Conservation (phyloP, 1,140 invertebrate genomes). For the Megalopta genalis region DNA sequence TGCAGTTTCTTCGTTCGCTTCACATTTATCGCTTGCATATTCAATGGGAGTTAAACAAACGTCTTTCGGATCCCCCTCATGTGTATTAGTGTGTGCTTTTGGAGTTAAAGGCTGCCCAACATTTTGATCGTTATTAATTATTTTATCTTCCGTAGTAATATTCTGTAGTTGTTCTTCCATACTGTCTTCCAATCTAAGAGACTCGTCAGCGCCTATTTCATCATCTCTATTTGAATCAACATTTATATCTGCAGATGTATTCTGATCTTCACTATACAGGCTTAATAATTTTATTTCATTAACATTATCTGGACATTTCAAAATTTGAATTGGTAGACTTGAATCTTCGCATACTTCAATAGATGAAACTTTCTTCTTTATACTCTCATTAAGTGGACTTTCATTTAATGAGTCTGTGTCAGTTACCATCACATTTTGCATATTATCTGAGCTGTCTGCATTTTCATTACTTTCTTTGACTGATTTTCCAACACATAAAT, state of each 20-base stretch:
- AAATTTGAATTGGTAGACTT: not conserved
- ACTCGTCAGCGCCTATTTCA: not conserved
- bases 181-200: not conserved
- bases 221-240: not conserved
- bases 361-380: not conserved
- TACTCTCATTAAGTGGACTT: not conserved
- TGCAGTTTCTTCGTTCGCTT: not conserved
- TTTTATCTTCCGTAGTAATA: not conserved
- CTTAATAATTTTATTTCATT: not conserved
- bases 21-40: not conserved
- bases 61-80: not conserved
- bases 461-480: constrained; percentile 26
- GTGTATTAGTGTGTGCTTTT: not conserved
- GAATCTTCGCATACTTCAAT: not conserved
- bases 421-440: not conserved
- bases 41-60: not conserved
- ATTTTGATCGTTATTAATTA: not conserved
- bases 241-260: too few relatives aligned
- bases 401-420: not conserved
- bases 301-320: not conserved
- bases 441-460: constrained; percentile 16
- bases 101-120: not conserved
- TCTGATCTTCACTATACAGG: too few relatives aligned
- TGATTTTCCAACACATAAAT: constrained; percentile 2
- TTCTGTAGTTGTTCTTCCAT: not conserved